Conservation (phyloP, 2,113 vertebrate genomes). For the Myotis lucifugus region DNA sequence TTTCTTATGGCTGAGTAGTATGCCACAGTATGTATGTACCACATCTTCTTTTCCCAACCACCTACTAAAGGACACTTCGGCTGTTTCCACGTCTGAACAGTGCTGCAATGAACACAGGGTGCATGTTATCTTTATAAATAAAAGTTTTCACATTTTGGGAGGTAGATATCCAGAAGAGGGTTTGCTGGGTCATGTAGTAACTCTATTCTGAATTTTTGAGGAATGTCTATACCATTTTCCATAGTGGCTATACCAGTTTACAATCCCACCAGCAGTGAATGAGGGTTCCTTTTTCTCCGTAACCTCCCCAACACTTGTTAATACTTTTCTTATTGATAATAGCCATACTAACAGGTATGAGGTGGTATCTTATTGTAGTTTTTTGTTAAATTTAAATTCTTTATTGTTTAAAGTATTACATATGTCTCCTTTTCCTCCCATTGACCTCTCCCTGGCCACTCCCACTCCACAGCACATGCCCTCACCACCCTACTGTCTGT, state of each 20-base stretch:
- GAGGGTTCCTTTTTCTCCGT: not conserved
- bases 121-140: not conserved
- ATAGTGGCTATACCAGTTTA: not conserved
- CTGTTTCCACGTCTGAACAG: not conserved
- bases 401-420: no score
- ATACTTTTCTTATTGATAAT: not conserved
- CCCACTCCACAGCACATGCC: no score
- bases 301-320: not conserved
- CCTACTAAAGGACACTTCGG: not conserved
- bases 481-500: no score
- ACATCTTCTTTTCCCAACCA: not conserved
- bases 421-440: no score
- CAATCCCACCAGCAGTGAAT: not conserved
- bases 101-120: not conserved
- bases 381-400: no score
- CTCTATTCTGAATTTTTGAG: not conserved
- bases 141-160: not conserved
- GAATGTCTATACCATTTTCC: not conserved
- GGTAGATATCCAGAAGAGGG: not conserved
- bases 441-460: no score
- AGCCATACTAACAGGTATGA: not conserved
- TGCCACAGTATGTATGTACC: not conserved
- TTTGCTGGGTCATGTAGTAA: not conserved
- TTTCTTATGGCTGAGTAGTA: not conserved
- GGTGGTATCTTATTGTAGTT: not conserved